A percentile compares a stretch with the other conserved stretches of the same genome.
Conservation (phyloP, 2,113 vertebrate species). For the Labeo catla region DNA sequence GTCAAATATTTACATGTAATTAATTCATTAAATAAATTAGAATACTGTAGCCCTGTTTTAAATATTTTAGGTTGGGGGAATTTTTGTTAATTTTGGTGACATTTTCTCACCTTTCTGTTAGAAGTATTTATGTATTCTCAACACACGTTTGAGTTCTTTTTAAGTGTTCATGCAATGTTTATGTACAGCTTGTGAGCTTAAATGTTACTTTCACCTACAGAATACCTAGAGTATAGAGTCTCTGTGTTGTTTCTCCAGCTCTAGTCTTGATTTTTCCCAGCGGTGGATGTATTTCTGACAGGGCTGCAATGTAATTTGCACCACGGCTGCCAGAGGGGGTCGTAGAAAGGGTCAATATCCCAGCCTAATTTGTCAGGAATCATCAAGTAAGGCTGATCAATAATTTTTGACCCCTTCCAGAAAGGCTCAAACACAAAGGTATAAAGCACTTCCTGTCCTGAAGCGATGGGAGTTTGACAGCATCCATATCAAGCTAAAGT, state of each 20-base stretch:
- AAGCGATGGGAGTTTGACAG: conserved; percentile 50
- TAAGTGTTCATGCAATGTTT: background rate
- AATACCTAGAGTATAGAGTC: background rate
- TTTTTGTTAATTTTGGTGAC: background rate
- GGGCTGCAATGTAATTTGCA: conserved; percentile 40
- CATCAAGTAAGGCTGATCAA: conserved; percentile 55
- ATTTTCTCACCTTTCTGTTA: no score
- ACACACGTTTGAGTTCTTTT: background rate
- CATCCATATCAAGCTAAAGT: conserved; percentile 59
- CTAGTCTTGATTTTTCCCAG: conserved; percentile 41
- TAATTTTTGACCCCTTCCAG: conserved; percentile 48
- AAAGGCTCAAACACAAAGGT: conserved; percentile 46
- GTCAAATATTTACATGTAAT: background rate
- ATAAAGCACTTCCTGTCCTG: conserved; percentile 52
- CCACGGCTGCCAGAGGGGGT: conserved; percentile 43
- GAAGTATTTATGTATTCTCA: background rate
- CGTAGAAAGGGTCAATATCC: conserved; percentile 49
- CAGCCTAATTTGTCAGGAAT: conserved; percentile 55
- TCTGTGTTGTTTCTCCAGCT: conserved; percentile 17
- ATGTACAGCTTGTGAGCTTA: background rate
- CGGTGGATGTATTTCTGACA: conserved; percentile 47
- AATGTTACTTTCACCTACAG: conserved; percentile 18
- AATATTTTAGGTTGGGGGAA: background rate
- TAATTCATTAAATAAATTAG: background rate
- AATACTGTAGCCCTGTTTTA: background rate